A percentile compares a stretch with the other conserved stretches of the same genome.
Evolutionary conservation across 2,113 vertebrate genomes (phyloP).

Genomic region (Penelope pileata): DNA sequence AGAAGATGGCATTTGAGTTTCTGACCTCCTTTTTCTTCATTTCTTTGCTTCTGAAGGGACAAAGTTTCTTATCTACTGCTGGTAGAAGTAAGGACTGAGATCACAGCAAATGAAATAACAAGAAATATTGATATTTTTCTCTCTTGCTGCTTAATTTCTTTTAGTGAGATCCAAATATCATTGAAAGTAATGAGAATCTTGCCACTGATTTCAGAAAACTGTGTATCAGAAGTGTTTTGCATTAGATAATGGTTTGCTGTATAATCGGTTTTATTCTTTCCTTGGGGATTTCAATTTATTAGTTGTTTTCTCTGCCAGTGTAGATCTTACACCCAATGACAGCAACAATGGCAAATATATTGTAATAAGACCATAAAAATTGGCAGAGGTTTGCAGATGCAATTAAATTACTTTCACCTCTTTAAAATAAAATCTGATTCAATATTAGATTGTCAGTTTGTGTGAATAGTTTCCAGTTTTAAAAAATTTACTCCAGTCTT

Average conservation of each 20-base stretch:
- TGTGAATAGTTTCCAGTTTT: slow-evolving; percentile 7
- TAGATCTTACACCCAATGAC: not conserved
- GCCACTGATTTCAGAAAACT: not conserved
- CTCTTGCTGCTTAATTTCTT: not conserved
- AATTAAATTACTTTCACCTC: slow-evolving; percentile 46
- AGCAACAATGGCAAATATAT: slow-evolving; percentile 33
- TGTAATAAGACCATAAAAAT: slow-evolving; percentile 18
- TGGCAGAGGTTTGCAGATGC: slow-evolving; percentile 1
- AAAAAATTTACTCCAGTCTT: not conserved
- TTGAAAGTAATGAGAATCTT: not conserved
- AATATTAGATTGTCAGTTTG: slow-evolving; percentile 15
- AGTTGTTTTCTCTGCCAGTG: not conserved
- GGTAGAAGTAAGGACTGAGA: not conserved
- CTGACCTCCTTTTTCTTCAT: not conserved
- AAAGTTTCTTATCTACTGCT: not conserved
- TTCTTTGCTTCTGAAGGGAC: not conserved
- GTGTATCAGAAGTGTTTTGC: not conserved
- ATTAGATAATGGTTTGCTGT: not conserved
- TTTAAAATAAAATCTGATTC: slow-evolving; percentile 44
- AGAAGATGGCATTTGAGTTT: not conserved
- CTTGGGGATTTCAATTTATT: slow-evolving; percentile 20
- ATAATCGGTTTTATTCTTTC: slow-evolving; percentile 32
- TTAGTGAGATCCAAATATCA: not conserved
- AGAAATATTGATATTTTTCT: not conserved
- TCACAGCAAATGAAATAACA: not conserved